Evolutionary conservation across 2,888 invertebrate genomes (phyloP).

Genomic region (Hemistola chrysoprasaria): DNA sequence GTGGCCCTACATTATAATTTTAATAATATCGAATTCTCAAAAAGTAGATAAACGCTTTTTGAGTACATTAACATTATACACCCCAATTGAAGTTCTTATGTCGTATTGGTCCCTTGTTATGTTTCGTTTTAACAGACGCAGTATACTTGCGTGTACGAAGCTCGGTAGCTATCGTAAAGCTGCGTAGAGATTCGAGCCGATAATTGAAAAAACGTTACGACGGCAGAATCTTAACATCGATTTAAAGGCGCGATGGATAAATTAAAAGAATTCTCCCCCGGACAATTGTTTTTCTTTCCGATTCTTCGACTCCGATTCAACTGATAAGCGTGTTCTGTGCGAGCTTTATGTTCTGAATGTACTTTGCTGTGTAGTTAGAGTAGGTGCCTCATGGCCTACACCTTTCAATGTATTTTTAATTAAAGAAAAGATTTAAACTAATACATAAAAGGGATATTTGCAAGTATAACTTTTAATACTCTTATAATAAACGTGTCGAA

Average conservation of each 20-base stretch:
- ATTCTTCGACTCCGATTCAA: constrained; percentile 58
- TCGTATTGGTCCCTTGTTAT: constrained; percentile 16
- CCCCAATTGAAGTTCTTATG: too few relatives aligned
- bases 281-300: constrained; percentile 67
- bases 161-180: constrained; percentile 69
- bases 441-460: too few relatives aligned
- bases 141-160: constrained; percentile 50
- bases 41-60: too few relatives aligned
- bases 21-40: too few relatives aligned
- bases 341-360: constrained; percentile 68
- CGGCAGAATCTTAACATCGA: constrained; percentile 76
- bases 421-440: constrained; percentile 33
- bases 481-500: too few relatives aligned
- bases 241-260: constrained; percentile 77
- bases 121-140: constrained; percentile 35
- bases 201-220: constrained; percentile 75
- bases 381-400: constrained; percentile 54
- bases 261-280: constrained; percentile 70
- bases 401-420: constrained; percentile 54
- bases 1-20: too few relatives aligned
- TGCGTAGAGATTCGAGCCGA: constrained; percentile 68
- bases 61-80: too few relatives aligned
- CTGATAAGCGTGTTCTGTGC: constrained; percentile 69
- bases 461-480: too few relatives aligned
- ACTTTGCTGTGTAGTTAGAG: constrained; percentile 52